Evolutionary conservation across 2,888 invertebrate genomes (phyloP).

Genomic region (Polyommatus iphigenia): DNA sequence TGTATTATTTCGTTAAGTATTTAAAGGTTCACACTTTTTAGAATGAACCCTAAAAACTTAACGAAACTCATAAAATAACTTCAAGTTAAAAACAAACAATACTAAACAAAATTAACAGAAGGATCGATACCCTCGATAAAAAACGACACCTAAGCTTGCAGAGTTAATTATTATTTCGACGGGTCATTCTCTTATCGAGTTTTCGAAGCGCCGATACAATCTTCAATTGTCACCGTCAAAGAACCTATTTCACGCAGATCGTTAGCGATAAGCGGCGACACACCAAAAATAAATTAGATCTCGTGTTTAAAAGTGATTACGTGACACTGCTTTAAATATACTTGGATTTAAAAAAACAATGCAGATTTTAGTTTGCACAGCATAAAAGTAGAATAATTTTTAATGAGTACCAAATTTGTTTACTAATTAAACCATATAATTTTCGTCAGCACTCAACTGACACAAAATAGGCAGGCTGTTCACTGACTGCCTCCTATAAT

Average conservation of each 20-base stretch:
- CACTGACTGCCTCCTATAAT: too few relatives aligned
- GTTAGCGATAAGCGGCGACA: background rate
- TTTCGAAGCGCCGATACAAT: slow-evolving; percentile 7
- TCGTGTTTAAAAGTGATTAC: slow-evolving; percentile 7
- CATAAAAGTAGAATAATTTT: too few relatives aligned
- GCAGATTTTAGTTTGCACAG: background rate
- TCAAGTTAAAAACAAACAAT: background rate
- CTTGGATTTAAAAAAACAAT: background rate
- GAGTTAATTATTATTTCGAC: slow-evolving; percentile 17
- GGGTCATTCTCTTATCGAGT: slow-evolving; percentile 21
- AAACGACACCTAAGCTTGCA: background rate
- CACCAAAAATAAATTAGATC: slow-evolving; percentile 7
- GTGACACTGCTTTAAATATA: background rate
- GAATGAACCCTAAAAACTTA: too few relatives aligned
- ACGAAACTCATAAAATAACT: background rate
- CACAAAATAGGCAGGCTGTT: background rate
- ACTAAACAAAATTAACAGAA: background rate
- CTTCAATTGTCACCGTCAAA: slow-evolving; percentile 14
- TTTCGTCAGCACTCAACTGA: background rate
- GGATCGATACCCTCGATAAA: background rate
- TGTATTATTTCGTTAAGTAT: too few relatives aligned
- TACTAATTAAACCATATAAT: too few relatives aligned
- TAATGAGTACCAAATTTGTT: too few relatives aligned
- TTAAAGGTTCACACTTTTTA: too few relatives aligned
- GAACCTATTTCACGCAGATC: slow-evolving; percentile 21